Base-by-base conservation (phyloP, 2,113 vertebrate genomes). In the Scomber scombrus region DNA sequence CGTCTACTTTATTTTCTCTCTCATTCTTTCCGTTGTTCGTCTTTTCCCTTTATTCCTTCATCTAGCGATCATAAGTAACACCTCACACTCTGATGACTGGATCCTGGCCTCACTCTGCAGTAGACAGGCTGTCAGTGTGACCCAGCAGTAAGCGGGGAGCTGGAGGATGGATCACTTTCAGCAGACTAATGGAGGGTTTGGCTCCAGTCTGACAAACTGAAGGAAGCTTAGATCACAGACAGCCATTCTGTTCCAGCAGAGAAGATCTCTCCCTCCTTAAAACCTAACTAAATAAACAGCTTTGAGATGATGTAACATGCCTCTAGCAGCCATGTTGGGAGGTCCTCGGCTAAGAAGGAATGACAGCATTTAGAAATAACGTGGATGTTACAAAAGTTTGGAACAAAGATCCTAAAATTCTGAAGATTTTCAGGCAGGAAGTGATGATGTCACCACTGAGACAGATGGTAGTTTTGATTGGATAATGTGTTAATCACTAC, bases 131-230 rank as follows among this genome's bases (percentile, higher is more conserved):
- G 80, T 29, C 51, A 29, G 71, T 21, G 66, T 49, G 72, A 49
- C 65, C 71, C 76, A 40, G 34, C 34, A 9, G 34, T 40, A 9
- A 52, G 5, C 76, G 0, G 26, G 65, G 71, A 71, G 68, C 54
- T 13, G 0, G 13, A 52, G 70, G 7, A 45, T 1, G 21, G 75
- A 67, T 79, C 71, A 1, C 4, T 62, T 86, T 79, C 80, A 57
- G 75, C 80, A 52, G 71, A 71, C 75, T 75, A 71, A 86, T 86
- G 80, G 75, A 71, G 21, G 29, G 67, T 46, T 86, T 86, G 70
- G 75, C 84, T 82, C 5, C 65, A 34, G 51, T 18, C 64, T 19
- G 62, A 85, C 77, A 52, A 61, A 49, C 65, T 5, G 49, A 26
- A 62, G 70, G 40, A 70, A 43, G 26, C 49, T 29, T 5, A 65